Percentiles rank a stretch among this genome's conserved stretches.
phyloP scores from a whole-genome alignment of 2,113 vertebrate genomes.

The Hypanus sabinus region DNA sequence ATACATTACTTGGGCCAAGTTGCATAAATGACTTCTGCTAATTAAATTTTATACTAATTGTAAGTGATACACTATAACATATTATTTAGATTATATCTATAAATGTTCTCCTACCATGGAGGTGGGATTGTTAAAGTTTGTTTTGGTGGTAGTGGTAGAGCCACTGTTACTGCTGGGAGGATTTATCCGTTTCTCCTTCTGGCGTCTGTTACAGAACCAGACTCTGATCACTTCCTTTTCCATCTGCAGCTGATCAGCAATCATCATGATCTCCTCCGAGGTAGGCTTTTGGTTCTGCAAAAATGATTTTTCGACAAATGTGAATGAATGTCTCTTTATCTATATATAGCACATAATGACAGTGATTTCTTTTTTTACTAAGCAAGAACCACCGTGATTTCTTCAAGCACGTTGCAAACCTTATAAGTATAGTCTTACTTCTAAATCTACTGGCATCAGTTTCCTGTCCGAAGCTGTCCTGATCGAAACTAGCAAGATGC shows the following conservation, averaged over 20 bases:
- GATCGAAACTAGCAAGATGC: no score
- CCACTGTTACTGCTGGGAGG: constrained; percentile 83
- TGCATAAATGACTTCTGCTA: not conserved
- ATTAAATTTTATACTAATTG: not conserved
- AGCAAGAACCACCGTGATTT: no score
- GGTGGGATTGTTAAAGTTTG: constrained; percentile 83
- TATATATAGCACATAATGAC: not conserved
- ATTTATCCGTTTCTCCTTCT: constrained; percentile 98
- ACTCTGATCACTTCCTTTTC: constrained; percentile 99
- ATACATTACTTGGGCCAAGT: not conserved
- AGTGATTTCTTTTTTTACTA: no score
- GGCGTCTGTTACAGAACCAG: constrained; percentile 98
- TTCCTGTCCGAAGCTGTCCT: no score
- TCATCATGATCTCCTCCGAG: constrained; percentile 99
- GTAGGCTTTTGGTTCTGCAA: constrained; percentile 99
- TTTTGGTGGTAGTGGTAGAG: constrained; percentile 87
- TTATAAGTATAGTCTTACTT: no score
- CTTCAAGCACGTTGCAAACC: no score
- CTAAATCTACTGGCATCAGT: no score
- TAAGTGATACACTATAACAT: not conserved
- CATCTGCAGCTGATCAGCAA: constrained; percentile 98
- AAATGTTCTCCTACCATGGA: constrained; percentile 68
- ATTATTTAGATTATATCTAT: not conserved
- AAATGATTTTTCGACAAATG: constrained; percentile 28
- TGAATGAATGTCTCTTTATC: not conserved